Evolutionary conservation across 92 coral and sea anemone species (phyloP), one percentile per base, ranked within the genome.

Genomic region (Palythoa caribaeorum): DNA sequence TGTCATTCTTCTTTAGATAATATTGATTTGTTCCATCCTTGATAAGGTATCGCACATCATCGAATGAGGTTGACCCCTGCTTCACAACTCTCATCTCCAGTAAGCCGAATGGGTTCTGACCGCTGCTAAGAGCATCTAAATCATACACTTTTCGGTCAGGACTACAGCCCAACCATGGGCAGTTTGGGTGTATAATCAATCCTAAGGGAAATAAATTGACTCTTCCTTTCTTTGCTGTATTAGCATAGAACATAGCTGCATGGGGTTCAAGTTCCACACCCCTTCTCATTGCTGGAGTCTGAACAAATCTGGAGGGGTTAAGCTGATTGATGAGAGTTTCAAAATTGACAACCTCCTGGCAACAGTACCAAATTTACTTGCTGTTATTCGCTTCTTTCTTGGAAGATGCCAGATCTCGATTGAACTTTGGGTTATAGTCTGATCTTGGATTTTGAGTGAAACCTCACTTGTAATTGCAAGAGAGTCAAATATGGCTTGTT

Each of bases 111-210:
- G 87, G 92, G 50, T 69, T 77, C 11, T 71, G 52, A 14, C 75
- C 73, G 55, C 47, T 72, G 16, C 9, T 53, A 5, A 36, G 28
- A 15, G 87, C 87, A 17, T 90, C 90, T 6, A 90, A 20, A 60
- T 90, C 90, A 86, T 90, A 90, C 21, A 90, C 92, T 38, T 78
- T 90, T 13, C 89, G 36, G 89, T 91, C 92, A 6, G 96, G 92
- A 65, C 80, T 78, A 48, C 90, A 93, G 10, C 96, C 94, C 16
- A 93, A 73, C 89, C 94, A 93, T 76, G 94, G 96, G 40, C 92
- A 91, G 65, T 90, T 90, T 6, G 90, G 93, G 48, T 75, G 39
- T 11, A 90, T 90, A 5, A 90, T 71, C 3, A 90, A 35, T 6
- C 93, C 90, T 16, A 85, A 73, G 0, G 93, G 90, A 39, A 79